Conservation (phyloP, 2,113 vertebrate genomes). For the Castor canadensis region DNA sequence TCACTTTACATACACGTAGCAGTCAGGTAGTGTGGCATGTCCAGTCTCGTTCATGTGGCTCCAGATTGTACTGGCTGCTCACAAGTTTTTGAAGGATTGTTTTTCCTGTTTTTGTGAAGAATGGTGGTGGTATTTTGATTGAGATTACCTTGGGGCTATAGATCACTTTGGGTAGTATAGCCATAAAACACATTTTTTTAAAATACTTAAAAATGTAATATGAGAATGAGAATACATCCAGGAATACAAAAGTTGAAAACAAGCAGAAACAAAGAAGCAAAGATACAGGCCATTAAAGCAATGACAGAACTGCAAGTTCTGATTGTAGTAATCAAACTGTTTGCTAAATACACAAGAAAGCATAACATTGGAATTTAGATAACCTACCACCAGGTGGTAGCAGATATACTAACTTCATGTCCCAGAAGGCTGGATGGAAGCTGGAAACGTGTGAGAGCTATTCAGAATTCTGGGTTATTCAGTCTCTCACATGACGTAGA, state of each 20-base stretch:
- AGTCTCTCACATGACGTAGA: neutral
- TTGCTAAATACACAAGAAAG: neutral
- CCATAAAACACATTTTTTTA: neutral
- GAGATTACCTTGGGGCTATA: neutral
- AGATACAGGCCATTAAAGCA: neutral
- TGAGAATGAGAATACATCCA: neutral
- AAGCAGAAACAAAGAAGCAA: neutral
- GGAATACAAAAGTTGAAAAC: neutral
- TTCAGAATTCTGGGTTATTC: neutral
- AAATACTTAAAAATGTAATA: neutral
- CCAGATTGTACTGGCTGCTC: neutral
- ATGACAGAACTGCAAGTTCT: neutral
- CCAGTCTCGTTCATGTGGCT: neutral
- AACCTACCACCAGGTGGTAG: conserved; percentile 54
- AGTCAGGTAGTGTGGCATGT: neutral
- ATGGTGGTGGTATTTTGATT: neutral
- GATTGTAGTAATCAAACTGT: neutral
- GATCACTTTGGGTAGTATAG: neutral
- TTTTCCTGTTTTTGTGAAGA: neutral
- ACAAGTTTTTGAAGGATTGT: neutral
- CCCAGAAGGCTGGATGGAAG: neutral
- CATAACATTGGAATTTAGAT: conserved; percentile 8
- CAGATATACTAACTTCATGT: neutral
- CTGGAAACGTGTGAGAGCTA: neutral
- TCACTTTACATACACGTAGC: neutral